These are phyloP conservation scores for Steatornis caripensis DNA, from an alignment of 2,113 vertebrate species.

Conservation along the genomic window DNA sequence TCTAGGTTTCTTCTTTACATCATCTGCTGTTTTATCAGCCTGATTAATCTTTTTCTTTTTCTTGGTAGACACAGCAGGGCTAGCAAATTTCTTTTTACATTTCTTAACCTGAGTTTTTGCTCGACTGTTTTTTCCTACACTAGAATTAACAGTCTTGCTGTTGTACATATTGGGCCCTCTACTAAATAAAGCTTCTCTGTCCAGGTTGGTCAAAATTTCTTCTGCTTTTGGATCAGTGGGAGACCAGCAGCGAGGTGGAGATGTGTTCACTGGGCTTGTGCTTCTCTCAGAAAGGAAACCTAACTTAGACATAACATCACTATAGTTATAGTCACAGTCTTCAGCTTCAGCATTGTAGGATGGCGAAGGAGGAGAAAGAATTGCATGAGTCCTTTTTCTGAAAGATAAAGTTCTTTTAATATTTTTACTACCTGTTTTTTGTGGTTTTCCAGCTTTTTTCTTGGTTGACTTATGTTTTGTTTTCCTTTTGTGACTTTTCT, in stretches of 20 bases:
- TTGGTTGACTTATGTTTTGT: slow-evolving; percentile 84
- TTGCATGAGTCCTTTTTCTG: slow-evolving; percentile 71
- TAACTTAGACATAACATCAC: slow-evolving; percentile 93
- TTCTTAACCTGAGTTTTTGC: slow-evolving; percentile 75
- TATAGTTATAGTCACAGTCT: slow-evolving; percentile 86
- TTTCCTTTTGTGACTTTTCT: slow-evolving; percentile 89
- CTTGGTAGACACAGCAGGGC: slow-evolving; percentile 61
- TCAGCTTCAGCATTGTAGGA: slow-evolving; percentile 87
- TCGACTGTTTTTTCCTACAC: slow-evolving; percentile 65
- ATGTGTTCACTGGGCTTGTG: slow-evolving; percentile 85
- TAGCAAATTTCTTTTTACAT: slow-evolving; percentile 74
- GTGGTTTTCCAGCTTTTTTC: slow-evolving; percentile 77
- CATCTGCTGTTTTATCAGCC: slow-evolving; percentile 59
- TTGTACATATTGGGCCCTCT: slow-evolving; percentile 71
- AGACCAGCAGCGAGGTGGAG: slow-evolving; percentile 97
- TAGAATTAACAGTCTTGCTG: slow-evolving; percentile 59
- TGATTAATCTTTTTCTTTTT: slow-evolving; percentile 78
- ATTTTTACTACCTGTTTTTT: slow-evolving; percentile 72
- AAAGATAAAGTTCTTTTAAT: slow-evolving; percentile 79
- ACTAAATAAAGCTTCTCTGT: slow-evolving; percentile 78
- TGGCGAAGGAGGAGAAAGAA: slow-evolving; percentile 81
- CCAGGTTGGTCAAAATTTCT: slow-evolving; percentile 72
- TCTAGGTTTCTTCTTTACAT: slow-evolving; percentile 71
- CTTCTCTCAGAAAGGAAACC: slow-evolving; percentile 95
- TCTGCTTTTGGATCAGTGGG: slow-evolving; percentile 89